These are phyloP conservation scores for Bothrops alternatus DNA, from an alignment of 2,797 vertebrate species.

Conservation along the genomic window DNA sequence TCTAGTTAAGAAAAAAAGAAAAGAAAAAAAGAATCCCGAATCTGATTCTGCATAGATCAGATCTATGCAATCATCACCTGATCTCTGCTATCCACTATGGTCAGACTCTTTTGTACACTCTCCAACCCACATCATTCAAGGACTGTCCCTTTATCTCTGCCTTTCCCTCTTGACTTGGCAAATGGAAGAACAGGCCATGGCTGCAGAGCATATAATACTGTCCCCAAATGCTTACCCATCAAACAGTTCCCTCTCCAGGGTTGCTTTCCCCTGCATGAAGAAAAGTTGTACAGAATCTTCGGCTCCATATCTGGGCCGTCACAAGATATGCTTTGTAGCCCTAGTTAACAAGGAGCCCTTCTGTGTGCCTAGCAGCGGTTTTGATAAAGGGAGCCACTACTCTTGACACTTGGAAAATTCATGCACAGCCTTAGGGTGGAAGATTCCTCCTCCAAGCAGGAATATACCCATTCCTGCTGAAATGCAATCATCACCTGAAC, in stretches of 20 bases:
- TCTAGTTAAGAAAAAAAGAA: background rate
- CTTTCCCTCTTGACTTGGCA: accelerated
- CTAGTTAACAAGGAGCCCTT: slow-evolving; percentile 18
- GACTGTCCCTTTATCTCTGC: background rate
- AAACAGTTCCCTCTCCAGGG: accelerated
- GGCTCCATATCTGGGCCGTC: background rate
- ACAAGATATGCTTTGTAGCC: background rate
- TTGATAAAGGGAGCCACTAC: slow-evolving; percentile 21
- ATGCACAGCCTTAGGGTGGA: background rate
- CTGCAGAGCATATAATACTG: slow-evolving; percentile 30
- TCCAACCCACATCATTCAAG: background rate
- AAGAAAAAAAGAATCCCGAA: background rate
- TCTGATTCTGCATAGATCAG: slow-evolving; percentile 8
- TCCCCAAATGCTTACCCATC: background rate
- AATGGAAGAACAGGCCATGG: slow-evolving; percentile 28
- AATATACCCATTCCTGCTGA: slow-evolving; percentile 10
- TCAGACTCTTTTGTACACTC: background rate
- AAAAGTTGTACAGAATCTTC: accelerated
- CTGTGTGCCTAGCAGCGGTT: slow-evolving; percentile 18
- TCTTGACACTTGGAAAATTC: slow-evolving; percentile 47
- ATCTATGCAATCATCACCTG: no score
- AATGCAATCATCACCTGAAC: background rate
- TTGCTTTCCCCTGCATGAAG: background rate
- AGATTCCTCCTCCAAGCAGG: background rate
- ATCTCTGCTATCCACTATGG: no score